These are phyloP conservation scores for Phoeniculus purpureus DNA, from an alignment of 2,797 vertebrate species.

Conservation along the genomic window DNA sequence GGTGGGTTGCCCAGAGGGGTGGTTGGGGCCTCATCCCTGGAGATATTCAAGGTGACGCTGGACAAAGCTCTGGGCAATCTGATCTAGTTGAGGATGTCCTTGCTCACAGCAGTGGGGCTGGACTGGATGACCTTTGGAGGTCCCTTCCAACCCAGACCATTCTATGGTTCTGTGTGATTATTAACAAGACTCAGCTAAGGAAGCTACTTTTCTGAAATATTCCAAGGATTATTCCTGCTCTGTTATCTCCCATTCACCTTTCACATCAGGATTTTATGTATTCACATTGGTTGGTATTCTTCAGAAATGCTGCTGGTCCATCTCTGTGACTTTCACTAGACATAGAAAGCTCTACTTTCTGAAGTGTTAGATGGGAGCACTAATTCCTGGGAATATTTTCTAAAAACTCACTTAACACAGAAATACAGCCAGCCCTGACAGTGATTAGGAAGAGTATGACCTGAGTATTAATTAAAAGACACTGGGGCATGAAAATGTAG, in stretches of 20 bases:
- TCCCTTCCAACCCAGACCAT: too few relatives aligned
- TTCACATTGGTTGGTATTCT: neutral
- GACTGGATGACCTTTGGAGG: too few relatives aligned
- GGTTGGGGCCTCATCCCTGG: too few relatives aligned
- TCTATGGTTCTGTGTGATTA: neutral
- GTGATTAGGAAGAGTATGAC: neutral
- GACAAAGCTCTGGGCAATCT: too few relatives aligned
- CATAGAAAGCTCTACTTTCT: constrained; percentile 23
- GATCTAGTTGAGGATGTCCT: too few relatives aligned
- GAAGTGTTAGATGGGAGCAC: constrained; percentile 10
- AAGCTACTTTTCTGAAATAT: constrained; percentile 23
- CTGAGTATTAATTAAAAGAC: constrained; percentile 23
- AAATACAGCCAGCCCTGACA: constrained; percentile 3
- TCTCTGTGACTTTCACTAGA: constrained; percentile 43
- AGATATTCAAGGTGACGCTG: too few relatives aligned
- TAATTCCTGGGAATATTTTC: constrained; percentile 30
- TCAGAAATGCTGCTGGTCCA: constrained; percentile 38
- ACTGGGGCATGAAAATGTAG: neutral
- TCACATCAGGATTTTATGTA: neutral
- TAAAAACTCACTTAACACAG: neutral
- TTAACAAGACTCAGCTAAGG: constrained; percentile 6
- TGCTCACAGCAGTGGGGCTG: too few relatives aligned
- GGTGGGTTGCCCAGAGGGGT: too few relatives aligned
- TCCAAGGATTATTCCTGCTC: constrained; percentile 19
- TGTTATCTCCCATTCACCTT: constrained; percentile 28